phyloP scores from a whole-genome alignment of 2,888 invertebrate genomes.

The Sinhomidia bicolor region DNA sequence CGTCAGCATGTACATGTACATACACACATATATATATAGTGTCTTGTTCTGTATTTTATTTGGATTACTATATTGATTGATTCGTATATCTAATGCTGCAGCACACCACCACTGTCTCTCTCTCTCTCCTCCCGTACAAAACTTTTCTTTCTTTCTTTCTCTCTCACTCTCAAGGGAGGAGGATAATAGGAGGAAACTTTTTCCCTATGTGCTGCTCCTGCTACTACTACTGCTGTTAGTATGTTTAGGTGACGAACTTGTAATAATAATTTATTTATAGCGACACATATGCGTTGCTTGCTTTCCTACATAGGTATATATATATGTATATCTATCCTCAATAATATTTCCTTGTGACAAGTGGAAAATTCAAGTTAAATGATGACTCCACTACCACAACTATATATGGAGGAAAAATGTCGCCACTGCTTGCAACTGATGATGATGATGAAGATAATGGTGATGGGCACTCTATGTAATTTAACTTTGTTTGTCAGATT shows the following conservation, averaged over 20 bases:
- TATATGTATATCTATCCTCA: not conserved
- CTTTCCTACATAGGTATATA: not conserved
- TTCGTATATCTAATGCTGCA: not conserved
- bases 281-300: not conserved
- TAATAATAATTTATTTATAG: constrained; percentile 34
- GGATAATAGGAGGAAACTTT: too few relatives aligned
- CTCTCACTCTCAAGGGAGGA: constrained; percentile 32
- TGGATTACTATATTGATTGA: constrained; percentile 41
- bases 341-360: too few relatives aligned
- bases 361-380: constrained; percentile 32
- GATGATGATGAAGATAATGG: constrained; percentile 10
- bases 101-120: not conserved
- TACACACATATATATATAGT: not conserved
- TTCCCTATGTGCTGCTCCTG: not conserved
- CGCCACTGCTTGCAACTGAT: not conserved
- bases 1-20: not conserved
- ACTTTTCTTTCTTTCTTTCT: not conserved
- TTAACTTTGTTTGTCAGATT: constrained; percentile 31
- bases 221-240: too few relatives aligned
- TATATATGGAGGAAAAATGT: not conserved
- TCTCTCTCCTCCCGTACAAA: not conserved
- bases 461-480: constrained; percentile 41
- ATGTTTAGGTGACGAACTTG: constrained; percentile 14
- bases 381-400: not conserved
- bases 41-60: not conserved